These are phyloP conservation scores for Drosophila fuyamai DNA, from an alignment of 1,140 invertebrate genomes.

Conservation along the genomic window DNA sequence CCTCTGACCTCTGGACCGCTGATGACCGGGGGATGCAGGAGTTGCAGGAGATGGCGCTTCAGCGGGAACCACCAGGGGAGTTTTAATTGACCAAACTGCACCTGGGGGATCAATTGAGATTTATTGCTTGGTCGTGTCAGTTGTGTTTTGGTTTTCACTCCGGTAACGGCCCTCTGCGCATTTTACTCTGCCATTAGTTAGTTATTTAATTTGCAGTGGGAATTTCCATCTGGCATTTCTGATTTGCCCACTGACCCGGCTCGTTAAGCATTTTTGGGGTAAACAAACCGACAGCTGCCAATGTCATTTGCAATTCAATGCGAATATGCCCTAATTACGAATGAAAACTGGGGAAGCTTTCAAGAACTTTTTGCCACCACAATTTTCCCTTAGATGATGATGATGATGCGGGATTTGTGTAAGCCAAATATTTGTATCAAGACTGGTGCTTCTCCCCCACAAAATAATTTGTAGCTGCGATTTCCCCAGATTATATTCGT, in stretches of 20 bases:
- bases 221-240: conserved; percentile 17
- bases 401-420: conserved; percentile 4
- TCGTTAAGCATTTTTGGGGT: conserved; percentile 24
- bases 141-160: conserved; percentile 33
- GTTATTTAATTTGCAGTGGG: conserved; percentile 64
- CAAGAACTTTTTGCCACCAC: conserved; percentile 1
- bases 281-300: conserved; percentile 42
- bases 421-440: conserved; percentile 18
- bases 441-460: background rate
- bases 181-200: conserved; percentile 48
- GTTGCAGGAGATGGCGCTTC: conserved; percentile 5
- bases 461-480: conserved; percentile 11
- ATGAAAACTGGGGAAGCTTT: conserved; percentile 6
- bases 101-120: conserved; percentile 79
- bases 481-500: conserved; percentile 36
- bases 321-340: conserved; percentile 61
- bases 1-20: conserved; percentile 8
- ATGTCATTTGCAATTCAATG: conserved; percentile 74
- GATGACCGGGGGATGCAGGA: no score
- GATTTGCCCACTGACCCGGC: conserved; percentile 4
- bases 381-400: background rate
- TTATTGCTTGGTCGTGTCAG: conserved; percentile 71
- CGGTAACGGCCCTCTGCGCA: background rate
- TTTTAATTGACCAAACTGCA: conserved; percentile 75
- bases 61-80: conserved; percentile 26